Percentiles rank a stretch among this genome's conserved stretches.
Conservation (phyloP, 2,797 vertebrate species). For the Sebastes kiyomatsui region DNA sequence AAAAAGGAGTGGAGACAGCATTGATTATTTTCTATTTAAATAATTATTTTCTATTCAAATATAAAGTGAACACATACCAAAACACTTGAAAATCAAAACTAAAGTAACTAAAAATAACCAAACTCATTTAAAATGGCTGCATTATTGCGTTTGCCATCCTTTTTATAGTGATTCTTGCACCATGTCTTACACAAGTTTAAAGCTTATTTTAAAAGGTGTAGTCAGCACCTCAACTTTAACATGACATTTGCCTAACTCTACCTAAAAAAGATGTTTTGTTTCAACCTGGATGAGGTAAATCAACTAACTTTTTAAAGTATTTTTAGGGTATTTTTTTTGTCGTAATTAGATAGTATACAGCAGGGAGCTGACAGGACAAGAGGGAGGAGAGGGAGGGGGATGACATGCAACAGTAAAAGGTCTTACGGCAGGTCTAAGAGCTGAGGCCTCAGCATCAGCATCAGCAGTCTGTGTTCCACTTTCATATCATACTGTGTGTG, state of each 20-base stretch:
- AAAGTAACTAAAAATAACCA: neutral
- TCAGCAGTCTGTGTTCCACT: constrained; percentile 31
- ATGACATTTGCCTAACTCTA: neutral
- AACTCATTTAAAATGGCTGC: neutral
- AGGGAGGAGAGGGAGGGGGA: neutral
- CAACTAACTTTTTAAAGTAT: neutral
- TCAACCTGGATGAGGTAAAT: neutral
- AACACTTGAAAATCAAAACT: neutral
- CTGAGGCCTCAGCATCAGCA: constrained; percentile 22
- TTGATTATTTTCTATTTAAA: neutral
- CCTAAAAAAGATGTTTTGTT: neutral
- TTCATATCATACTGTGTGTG: constrained; percentile 10
- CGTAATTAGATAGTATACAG: constrained; percentile 4
- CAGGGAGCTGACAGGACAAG: neutral
- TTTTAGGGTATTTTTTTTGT: neutral
- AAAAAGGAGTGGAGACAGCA: neutral
- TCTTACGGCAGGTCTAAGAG: constrained; percentile 28
- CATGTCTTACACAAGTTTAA: neutral
- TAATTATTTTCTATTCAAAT: neutral
- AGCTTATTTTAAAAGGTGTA: neutral
- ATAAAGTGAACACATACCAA: neutral
- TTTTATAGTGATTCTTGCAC: neutral
- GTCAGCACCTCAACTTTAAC: neutral
- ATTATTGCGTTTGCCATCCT: neutral
- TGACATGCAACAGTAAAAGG: neutral